Percentiles rank a stretch among this genome's conserved stretches.
phyloP scores from a whole-genome alignment of 2,888 invertebrate genomes.

The Euspilapteryx auroguttella region DNA sequence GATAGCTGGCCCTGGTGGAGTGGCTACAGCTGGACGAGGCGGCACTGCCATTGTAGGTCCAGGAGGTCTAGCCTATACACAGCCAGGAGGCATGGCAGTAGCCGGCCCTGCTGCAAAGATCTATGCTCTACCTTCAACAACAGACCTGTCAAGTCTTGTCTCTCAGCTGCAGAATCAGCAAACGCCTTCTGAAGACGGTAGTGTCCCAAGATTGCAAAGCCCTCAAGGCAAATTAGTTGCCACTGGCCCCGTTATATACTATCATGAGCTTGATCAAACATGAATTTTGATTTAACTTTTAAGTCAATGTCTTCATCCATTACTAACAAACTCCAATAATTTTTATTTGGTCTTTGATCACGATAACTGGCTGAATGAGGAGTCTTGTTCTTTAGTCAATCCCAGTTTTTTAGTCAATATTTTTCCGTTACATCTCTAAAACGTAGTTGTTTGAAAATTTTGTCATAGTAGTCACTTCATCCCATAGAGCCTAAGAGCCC shows the following conservation, averaged over 20 bases:
- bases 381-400: too few relatives aligned
- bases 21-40: conserved; percentile 77
- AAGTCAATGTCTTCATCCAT: too few relatives aligned
- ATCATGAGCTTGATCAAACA: conserved; percentile 22
- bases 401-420: too few relatives aligned
- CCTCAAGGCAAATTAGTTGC: conserved; percentile 72
- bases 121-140: conserved; percentile 64
- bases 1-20: conserved; percentile 80
- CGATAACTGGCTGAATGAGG: too few relatives aligned
- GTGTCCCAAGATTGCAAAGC: conserved; percentile 32
- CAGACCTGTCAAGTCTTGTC: conserved; percentile 61
- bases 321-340: neutral
- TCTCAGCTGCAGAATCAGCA: conserved; percentile 27
- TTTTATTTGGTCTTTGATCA: too few relatives aligned
- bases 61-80: conserved; percentile 74
- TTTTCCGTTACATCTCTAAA: too few relatives aligned
- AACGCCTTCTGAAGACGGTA: conserved; percentile 16
- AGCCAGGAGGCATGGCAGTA: conserved; percentile 74
- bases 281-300: too few relatives aligned
- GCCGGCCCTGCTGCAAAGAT: conserved; percentile 75
- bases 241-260: conserved; percentile 74
- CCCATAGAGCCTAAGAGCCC: too few relatives aligned
- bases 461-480: too few relatives aligned
- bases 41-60: conserved; percentile 82
- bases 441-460: too few relatives aligned